Conservation (phyloP, 2,113 vertebrate genomes). For the Cromileptes altivelis region DNA sequence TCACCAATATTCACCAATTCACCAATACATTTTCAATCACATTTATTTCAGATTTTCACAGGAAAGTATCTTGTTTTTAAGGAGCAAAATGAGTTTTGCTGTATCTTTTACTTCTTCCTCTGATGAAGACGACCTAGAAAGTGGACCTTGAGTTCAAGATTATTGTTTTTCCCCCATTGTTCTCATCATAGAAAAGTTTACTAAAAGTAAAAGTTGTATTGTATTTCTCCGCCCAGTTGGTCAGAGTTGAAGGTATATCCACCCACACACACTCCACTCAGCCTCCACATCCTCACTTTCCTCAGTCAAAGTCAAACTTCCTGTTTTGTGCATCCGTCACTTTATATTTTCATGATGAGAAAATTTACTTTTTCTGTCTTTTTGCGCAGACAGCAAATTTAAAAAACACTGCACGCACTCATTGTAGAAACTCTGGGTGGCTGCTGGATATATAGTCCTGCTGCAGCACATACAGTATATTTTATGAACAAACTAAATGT, state of each 20-base stretch:
- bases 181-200: background rate
- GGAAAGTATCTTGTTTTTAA: no score
- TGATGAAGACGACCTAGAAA: background rate
- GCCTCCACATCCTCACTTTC: constrained; percentile 8
- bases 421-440: background rate
- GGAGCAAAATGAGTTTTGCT: no score
- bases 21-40: no score
- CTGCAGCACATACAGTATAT: background rate
- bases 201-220: background rate
- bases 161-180: background rate
- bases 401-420: background rate
- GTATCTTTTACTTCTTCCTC: background rate
- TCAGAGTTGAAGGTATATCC: background rate
- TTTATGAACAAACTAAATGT: constrained; percentile 6
- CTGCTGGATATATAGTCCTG: background rate
- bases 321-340: constrained; percentile 22
- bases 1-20: no score
- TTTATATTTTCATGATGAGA: constrained; percentile 13
- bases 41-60: no score
- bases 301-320: constrained; percentile 20
- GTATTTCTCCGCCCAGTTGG: background rate
- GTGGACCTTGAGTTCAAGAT: no score
- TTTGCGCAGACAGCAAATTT: background rate
- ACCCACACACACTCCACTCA: background rate
- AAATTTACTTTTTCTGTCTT: constrained; percentile 13